These are phyloP conservation scores for Drosophila sordidula DNA, from an alignment of 2,888 invertebrate genomes.

Conservation along the genomic window DNA sequence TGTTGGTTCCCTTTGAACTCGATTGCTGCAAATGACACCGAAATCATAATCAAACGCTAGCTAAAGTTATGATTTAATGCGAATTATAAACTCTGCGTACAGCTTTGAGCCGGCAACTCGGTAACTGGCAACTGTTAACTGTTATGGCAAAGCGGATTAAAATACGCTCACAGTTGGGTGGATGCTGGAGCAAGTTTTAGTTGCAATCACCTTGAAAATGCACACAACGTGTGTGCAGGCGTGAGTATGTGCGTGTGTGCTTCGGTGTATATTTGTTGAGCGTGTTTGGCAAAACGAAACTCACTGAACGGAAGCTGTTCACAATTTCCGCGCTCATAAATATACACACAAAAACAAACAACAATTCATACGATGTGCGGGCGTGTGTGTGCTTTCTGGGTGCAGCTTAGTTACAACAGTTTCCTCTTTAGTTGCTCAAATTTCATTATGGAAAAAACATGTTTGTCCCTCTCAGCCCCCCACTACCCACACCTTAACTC, in stretches of 20 bases:
- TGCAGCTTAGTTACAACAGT: conserved; percentile 41
- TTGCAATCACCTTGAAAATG: conserved; percentile 42
- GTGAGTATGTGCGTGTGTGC: conserved; percentile 7
- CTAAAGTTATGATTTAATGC: conserved; percentile 1
- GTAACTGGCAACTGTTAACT: conserved; percentile 12
- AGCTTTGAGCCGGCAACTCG: conserved; percentile 6
- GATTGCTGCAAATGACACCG: conserved; percentile 24
- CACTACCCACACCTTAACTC: conserved; percentile 1
- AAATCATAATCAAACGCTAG: conserved; percentile 37
- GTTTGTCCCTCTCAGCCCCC: conserved; percentile 20
- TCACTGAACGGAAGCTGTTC: conserved; percentile 35
- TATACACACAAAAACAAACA: conserved; percentile 31
- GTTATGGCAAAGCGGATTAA: conserved; percentile 38
- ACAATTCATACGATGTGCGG: conserved; percentile 3
- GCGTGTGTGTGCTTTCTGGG: conserved; percentile 8
- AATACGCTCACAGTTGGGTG: conserved; percentile 17
- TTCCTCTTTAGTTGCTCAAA: conserved; percentile 44
- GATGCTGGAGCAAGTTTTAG: conserved; percentile 18
- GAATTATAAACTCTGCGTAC: conserved; percentile 4
- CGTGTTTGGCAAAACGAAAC: conserved; percentile 27
- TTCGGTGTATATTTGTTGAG: conserved; percentile 1
- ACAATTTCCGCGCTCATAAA: conserved; percentile 50
- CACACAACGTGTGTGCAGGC: conserved; percentile 6
- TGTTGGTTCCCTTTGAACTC: conserved; percentile 34
- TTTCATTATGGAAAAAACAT: conserved; percentile 56